Evolutionary conservation across 2,113 vertebrate genomes (phyloP), one percentile per base, ranked within the genome.

Genomic region (Taxidea taxus): DNA sequence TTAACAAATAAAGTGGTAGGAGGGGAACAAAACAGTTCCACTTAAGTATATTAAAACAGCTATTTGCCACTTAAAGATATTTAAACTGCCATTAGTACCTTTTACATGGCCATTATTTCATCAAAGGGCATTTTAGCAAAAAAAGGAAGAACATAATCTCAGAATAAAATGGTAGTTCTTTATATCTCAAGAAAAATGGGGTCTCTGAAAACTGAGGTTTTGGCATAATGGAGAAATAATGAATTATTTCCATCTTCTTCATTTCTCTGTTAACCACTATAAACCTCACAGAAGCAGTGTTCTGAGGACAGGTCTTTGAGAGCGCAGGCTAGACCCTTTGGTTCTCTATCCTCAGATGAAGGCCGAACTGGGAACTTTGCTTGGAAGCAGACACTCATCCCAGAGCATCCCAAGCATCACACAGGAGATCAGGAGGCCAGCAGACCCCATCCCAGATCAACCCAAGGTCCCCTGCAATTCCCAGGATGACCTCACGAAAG

Each of bases 111-210:
- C 51, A 81, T 90, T 84, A 81, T 66, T 83, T 70, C 37, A 78
- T 74, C 25, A 84, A 87, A 80, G 42, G 49, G 62, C 44, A 72
- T 60, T 75, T 54, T 85, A 66, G 14, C 14, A 47, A 88, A 51
- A 23, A 74, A 54, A 54, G 7, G 1, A 44, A 58, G 20, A 34
- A n/a, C 49, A 75, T n/a, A 58, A 68, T 25, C 49, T 93, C 54
- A 56, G 70, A 58, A 92, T 91, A 51, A 93, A 93, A 66, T 68
- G n/a, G 7, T n/a, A 86, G 70, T 74, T 44, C 75, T 96, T 92
- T 95, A 56, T 51, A 47, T 64, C 37, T 44, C 62, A 44, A n/a
- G 49, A 82, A 87, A 75, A 89, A 74, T 0, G 54, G 44, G 14
- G 11, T 87, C 74, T 91, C 54, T 64, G 75, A 44, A 92, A 84